These are phyloP conservation scores for Drosophila tani DNA, from an alignment of 1,140 invertebrate species.

Conservation along the genomic window DNA sequence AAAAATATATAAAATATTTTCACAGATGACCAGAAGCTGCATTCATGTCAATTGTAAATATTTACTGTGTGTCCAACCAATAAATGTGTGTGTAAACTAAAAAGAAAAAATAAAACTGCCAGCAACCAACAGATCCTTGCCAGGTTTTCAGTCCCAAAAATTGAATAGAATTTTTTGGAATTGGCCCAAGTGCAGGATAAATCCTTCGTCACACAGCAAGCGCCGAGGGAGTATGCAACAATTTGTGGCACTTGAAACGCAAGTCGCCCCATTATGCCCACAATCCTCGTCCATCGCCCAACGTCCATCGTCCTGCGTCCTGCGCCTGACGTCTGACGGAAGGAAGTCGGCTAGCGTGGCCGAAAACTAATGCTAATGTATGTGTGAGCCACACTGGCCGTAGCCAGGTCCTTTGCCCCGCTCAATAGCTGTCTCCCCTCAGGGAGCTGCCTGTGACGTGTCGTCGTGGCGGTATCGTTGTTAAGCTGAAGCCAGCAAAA, in stretches of 20 bases:
- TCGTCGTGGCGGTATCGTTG: slow-evolving; percentile 8
- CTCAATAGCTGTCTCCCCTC: slow-evolving; percentile 2
- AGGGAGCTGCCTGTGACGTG: not conserved
- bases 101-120: not conserved
- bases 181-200: no score
- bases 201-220: no score
- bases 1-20: not conserved
- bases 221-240: slow-evolving; percentile 39
- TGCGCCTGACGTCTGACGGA: slow-evolving; percentile 35
- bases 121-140: no score
- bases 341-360: slow-evolving; percentile 55
- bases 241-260: slow-evolving; percentile 49
- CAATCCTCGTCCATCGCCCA: not conserved
- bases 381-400: slow-evolving; percentile 37
- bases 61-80: not conserved
- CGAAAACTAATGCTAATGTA: slow-evolving; percentile 59
- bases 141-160: no score
- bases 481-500: slow-evolving; percentile 32
- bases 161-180: not conserved
- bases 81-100: not conserved
- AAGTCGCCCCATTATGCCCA: slow-evolving; percentile 8
- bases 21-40: slow-evolving; percentile 4
- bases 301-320: not conserved
- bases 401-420: slow-evolving; percentile 1
- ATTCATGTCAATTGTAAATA: not conserved